Conservation (phyloP, 1,140 invertebrate species). For the Brachionus koreanus region DNA sequence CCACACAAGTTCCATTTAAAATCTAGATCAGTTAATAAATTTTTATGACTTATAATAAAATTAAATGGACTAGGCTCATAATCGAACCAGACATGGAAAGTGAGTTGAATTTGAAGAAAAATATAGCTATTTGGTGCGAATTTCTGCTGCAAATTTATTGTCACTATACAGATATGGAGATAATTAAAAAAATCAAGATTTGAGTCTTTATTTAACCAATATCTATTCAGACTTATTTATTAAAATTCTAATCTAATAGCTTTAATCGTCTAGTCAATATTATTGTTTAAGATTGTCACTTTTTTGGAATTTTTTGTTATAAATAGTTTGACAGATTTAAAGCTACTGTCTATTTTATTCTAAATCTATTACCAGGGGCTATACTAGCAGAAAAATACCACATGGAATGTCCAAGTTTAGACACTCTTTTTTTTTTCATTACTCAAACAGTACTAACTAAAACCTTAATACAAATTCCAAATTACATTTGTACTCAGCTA, state of each 20-base stretch:
- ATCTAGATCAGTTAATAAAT: constrained; percentile 36
- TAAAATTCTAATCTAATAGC: constrained; percentile 22
- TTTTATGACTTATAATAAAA: constrained; percentile 32
- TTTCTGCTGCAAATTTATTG: not conserved
- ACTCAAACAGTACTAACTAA: not conserved
- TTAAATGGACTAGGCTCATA: not conserved
- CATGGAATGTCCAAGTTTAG: too few relatives aligned
- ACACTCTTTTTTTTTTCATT: not conserved
- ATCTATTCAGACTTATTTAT: constrained; percentile 37
- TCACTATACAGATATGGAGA: constrained; percentile 1
- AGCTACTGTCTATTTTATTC: not conserved
- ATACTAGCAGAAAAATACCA: not conserved
- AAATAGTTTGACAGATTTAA: not conserved
- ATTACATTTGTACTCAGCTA: not conserved
- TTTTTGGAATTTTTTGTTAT: not conserved
- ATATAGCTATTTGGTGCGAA: not conserved
- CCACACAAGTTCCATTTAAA: constrained; percentile 25
- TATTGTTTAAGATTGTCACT: constrained; percentile 36
- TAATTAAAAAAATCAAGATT: constrained; percentile 29
- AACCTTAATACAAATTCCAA: not conserved
- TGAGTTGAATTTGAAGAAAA: not conserved
- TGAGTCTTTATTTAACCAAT: not conserved
- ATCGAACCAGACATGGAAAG: constrained; percentile 7
- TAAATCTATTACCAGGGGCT: not conserved
- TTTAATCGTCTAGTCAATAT: constrained; percentile 19